Evolutionary conservation across 2,888 invertebrate species (phyloP).

Genomic region (Caradrina clavipalpis): DNA sequence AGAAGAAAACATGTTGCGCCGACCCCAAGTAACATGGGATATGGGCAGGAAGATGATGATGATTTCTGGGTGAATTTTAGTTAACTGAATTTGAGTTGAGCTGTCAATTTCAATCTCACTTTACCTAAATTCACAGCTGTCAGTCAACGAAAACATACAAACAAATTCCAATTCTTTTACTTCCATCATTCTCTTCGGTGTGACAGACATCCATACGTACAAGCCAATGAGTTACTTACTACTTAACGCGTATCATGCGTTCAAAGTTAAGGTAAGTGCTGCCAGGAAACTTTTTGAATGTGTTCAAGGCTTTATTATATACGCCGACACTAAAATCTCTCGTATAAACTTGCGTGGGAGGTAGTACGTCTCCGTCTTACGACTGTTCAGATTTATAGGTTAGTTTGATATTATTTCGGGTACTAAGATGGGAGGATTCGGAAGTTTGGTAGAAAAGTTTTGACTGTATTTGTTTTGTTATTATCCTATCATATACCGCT

Average conservation of each 20-base stretch:
- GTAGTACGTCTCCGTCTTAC: constrained; percentile 34
- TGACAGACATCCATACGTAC: constrained; percentile 52
- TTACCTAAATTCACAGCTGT: too few species aligned
- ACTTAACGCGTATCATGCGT: constrained; percentile 69
- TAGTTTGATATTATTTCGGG: constrained; percentile 31
- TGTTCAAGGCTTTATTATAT: constrained; percentile 64
- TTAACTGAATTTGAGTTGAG: too few species aligned
- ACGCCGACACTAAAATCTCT: constrained; percentile 60
- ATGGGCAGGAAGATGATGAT: too few species aligned
- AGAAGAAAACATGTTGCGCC: too few species aligned
- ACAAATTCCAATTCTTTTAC: not conserved
- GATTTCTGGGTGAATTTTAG: too few species aligned
- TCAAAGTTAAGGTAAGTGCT: constrained; percentile 68
- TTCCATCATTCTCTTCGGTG: constrained; percentile 44
- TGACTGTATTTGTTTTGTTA: not conserved
- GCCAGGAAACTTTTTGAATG: constrained; percentile 65
- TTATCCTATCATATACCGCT: too few species aligned
- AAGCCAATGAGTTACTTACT: constrained; percentile 70
- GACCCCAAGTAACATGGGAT: too few species aligned
- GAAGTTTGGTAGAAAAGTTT: not conserved
- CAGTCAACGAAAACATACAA: not conserved
- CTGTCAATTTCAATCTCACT: too few species aligned
- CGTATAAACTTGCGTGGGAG: constrained; percentile 51
- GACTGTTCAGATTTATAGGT: constrained; percentile 45
- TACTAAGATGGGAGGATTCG: not conserved